A percentile compares a stretch with the other conserved stretches of the same genome.
These are phyloP conservation scores for Pygmarrhopalites habei DNA, from an alignment of 1,140 invertebrate genomes.

Conservation along the genomic window DNA sequence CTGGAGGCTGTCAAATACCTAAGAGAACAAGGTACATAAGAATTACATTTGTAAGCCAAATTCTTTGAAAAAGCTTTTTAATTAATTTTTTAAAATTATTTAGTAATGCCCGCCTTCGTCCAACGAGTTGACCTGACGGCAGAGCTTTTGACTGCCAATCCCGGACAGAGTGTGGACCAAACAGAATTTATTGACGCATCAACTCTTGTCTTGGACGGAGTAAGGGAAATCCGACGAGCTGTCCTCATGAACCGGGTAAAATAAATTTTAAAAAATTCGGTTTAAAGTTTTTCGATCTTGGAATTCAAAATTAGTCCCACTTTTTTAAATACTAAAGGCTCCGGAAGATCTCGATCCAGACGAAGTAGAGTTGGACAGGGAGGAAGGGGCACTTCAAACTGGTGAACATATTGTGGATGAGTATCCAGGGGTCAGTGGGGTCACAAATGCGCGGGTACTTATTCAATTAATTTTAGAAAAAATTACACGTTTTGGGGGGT, in stretches of 20 bases:
- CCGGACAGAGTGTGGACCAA: conserved; percentile 80
- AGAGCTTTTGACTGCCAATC: conserved; percentile 67
- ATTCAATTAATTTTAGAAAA: too few species aligned
- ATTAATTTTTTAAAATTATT: conserved; percentile 37
- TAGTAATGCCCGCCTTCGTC: conserved; percentile 93
- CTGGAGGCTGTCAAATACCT: conserved; percentile 88
- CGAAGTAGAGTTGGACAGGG: conserved; percentile 74
- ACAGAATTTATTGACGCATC: conserved; percentile 98
- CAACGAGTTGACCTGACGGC: conserved; percentile 85
- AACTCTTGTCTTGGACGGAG: conserved; percentile 90
- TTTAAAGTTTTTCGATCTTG: too few species aligned
- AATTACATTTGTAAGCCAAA: too few species aligned
- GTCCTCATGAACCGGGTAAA: conserved; percentile 92
- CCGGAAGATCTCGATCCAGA: conserved; percentile 80
- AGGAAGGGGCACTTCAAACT: conserved; percentile 77
- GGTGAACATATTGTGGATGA: conserved; percentile 77
- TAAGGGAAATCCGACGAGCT: conserved; percentile 88
- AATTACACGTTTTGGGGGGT: too few species aligned
- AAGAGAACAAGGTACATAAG: conserved; percentile 73
- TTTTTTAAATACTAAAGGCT: conserved; percentile 53
- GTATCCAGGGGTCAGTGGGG: conserved; percentile 89
- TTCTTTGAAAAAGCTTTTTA: not conserved
- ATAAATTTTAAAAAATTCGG: too few species aligned
- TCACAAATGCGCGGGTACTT: conserved; percentile 77
- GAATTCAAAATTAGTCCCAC: too few species aligned